Base-by-base conservation (phyloP, 2,888 invertebrate genomes). In the Desoria tigrina region DNA sequence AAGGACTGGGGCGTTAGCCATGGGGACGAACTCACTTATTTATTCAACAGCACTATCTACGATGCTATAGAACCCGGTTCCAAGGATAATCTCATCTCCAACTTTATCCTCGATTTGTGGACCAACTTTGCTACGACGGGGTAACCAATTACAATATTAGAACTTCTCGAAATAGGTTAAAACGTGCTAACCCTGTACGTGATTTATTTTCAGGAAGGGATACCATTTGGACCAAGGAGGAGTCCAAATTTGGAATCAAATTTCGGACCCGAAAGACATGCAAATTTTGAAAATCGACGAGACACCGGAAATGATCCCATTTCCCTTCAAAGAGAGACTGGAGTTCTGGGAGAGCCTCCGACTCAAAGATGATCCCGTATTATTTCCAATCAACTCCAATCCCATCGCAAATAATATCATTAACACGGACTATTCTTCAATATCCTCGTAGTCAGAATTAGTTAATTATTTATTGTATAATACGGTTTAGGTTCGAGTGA, bases 1-100 rank as follows among this genome's bases (percentile, higher is more conserved):
- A 26, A 51, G 14, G 64, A 64, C 11, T 59, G 59, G 59, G 59
- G 59, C 4, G 49, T 59, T 9, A 26, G 26, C 7, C 59, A 57
- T 39, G 39, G 18, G 18, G 57, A 57, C 23, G 42, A 57, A n/a
- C 23, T 39, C 18, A 37, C 21, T 42, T 57, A 57, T 14, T 39
- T 57, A 21, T 39, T 57, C 14, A 57, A 57, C 42, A 23, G 32
- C 28, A 26, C 56, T 21, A 11, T 49, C 21, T 56, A 56, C n/a
- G 32, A 42, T 21, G 32, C 56, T 23, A 14, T 56, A 2, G 54
- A 45, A 26, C 16, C 21, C 18, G 39, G 14, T 2, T 18, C 23
- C 16, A 24, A 37, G 21, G 24, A 57, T 23, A 39, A 57, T 39
- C 7, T 14, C 18, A 24, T 57, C 2, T 57, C 57, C 2, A 21